Base-by-base conservation (phyloP, 2,888 invertebrate genomes). In the Antheraea yamamai region DNA sequence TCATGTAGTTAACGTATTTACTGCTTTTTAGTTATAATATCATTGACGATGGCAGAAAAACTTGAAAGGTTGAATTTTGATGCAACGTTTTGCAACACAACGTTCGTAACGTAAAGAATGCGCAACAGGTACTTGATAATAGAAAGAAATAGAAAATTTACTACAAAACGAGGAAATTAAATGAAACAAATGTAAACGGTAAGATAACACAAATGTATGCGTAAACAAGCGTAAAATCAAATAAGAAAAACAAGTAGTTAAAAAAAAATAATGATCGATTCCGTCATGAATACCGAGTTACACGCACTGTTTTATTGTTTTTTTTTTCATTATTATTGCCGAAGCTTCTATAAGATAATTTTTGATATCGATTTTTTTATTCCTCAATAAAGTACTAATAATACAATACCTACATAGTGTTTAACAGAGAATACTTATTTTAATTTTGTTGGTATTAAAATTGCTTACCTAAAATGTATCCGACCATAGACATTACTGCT, bases 401-500 rank as follows among this genome's bases (percentile, higher is more conserved):
- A 61, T 3, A 61, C 23, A 61, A 12, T 23, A 6, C 23, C 35
- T 12, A n/a, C 1, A 23, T 1, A 7, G 8, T 61, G n/a, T 12
- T 61, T 61, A 61, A 10, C 23, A n/a, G 12, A 10, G 10, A 39
- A 30, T n/a, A n/a, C 20, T 58, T 23, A 58, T 61, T 1, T 58
- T 23, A n/a, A 23, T 23, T 61, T 61, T 23, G 23, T 10, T 8
- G 2, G 8, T 12, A 61, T 61, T 23, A 20, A 51, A 73, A 74
- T 64, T 35, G 77, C 82, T 81, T 82, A 95, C 96, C 96, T 75
- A 99, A 95, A 82, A 98, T 97, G 86, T 98, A 98, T 73, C 99
- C 99, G 77, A 98, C 98, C 96, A 99, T 99, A 0, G 99, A 99
- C 97, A 99, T 99, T 0, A 99, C 99, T 18, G 99, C 99, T 3